phyloP scores from a whole-genome alignment of 2,797 vertebrate genomes.

The Urosaurus nigricauda region DNA sequence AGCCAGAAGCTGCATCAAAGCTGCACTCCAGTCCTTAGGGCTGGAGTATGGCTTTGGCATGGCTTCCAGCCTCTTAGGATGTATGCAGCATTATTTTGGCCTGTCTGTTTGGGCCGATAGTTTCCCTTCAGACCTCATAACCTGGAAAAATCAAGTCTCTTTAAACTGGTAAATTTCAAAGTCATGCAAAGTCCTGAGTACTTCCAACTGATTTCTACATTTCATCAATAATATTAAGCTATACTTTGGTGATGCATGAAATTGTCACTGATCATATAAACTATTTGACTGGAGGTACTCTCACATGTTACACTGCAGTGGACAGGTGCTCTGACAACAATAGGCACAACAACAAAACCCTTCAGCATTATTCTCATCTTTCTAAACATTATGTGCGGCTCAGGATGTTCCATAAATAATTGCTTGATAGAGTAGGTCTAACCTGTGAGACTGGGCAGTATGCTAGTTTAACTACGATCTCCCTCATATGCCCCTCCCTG shows the following conservation, averaged over 20 bases:
- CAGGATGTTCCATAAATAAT: not conserved
- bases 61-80: too few species aligned
- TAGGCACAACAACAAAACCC: slow-evolving; percentile 11
- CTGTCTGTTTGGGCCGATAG: too few species aligned
- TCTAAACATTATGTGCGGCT: not conserved
- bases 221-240: not conserved
- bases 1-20: too few species aligned
- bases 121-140: not conserved
- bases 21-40: too few species aligned
- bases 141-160: not conserved
- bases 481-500: not conserved
- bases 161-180: not conserved
- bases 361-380: not conserved
- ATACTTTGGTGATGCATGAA: not conserved
- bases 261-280: not conserved
- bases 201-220: not conserved
- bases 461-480: not conserved
- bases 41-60: too few species aligned
- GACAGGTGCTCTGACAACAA: slow-evolving; percentile 6
- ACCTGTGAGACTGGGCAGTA: not conserved
- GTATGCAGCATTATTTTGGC: too few species aligned
- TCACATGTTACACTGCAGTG: slow-evolving; percentile 22
- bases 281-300: not conserved
- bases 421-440: not conserved
- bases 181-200: not conserved